Evolutionary conservation across 2,113 vertebrate genomes (phyloP).

Genomic region (Camelus bactrianus): DNA sequence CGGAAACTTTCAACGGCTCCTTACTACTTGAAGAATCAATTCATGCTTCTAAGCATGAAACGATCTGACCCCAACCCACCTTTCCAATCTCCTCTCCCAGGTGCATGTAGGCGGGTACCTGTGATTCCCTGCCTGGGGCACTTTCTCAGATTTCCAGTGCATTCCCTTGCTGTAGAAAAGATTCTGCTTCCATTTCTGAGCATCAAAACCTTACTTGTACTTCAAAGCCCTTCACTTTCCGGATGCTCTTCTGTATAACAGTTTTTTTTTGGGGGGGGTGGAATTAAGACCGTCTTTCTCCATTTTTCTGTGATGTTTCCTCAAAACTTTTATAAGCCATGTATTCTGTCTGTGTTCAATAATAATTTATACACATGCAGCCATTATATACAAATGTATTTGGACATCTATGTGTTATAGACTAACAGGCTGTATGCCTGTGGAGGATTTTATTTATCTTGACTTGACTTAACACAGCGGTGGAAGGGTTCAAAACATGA

Average conservation of each 20-base stretch:
- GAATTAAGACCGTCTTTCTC: neutral
- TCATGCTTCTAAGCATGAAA: neutral
- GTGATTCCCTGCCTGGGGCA: rapidly evolving
- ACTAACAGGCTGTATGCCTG: neutral
- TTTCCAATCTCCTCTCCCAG: neutral
- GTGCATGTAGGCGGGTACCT: neutral
- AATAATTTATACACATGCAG: neutral
- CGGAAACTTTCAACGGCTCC: neutral
- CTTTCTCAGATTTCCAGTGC: neutral
- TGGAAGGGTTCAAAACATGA: neutral
- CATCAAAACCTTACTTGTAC: neutral
- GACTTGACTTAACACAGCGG: neutral
- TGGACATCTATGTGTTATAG: neutral
- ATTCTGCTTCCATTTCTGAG: neutral
- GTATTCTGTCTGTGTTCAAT: neutral
- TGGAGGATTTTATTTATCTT: neutral
- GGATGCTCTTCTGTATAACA: neutral
- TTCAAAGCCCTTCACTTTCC: neutral
- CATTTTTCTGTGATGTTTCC: neutral
- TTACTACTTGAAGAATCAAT: neutral
- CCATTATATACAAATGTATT: neutral
- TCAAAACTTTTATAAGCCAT: neutral
- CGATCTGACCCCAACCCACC: neutral
- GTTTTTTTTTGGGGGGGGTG: neutral
- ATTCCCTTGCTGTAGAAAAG: neutral